These are phyloP conservation scores for Castor canadensis DNA, from an alignment of 2,113 vertebrate genomes.

Conservation along the genomic window DNA sequence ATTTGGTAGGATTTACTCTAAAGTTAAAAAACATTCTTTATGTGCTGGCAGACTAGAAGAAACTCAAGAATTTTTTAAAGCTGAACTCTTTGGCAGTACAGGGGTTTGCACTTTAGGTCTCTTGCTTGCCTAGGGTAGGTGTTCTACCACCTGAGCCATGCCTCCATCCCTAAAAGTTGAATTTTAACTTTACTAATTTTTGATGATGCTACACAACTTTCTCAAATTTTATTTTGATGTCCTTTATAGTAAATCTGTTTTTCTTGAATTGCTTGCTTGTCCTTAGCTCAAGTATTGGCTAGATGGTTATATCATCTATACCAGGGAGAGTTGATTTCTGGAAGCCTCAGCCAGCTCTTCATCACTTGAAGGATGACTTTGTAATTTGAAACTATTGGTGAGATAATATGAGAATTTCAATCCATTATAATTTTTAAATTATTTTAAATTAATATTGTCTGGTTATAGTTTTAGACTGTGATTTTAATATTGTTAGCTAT, in stretches of 20 bases:
- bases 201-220: not conserved
- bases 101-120: too few relatives aligned
- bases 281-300: not conserved
- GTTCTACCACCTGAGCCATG: too few relatives aligned
- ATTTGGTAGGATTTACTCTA: slow-evolving; percentile 8
- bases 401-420: not conserved
- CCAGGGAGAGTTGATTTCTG: slow-evolving; percentile 10
- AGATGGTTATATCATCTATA: not conserved
- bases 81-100: not conserved
- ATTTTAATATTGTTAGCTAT: not conserved
- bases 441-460: slow-evolving; percentile 18
- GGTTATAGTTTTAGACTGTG: not conserved
- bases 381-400: not conserved
- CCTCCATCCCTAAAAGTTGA: too few relatives aligned
- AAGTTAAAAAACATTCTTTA: not conserved
- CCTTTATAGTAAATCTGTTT: not conserved
- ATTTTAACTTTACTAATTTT: slow-evolving; percentile 22
- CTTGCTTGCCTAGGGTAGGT: too few relatives aligned
- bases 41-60: not conserved
- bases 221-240: not conserved
- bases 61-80: slow-evolving; percentile 15
- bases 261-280: not conserved
- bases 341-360: not conserved
- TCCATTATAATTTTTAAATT: not conserved
- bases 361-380: not conserved